Conservation (phyloP, 2,888 invertebrate species). For the Nymphalis c-album region DNA sequence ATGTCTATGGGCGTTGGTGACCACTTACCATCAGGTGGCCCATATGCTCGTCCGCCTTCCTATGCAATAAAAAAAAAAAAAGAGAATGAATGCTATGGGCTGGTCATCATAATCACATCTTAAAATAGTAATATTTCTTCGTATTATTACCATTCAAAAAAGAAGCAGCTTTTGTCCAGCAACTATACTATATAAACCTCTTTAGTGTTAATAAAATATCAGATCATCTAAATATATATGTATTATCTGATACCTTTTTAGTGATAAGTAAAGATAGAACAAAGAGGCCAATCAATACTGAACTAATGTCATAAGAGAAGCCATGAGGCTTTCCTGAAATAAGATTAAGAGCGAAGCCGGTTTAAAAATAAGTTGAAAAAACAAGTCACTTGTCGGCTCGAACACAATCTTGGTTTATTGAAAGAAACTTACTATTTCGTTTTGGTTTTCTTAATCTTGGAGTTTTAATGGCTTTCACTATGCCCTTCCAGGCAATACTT, state of each 20-base stretch:
- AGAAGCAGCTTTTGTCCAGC: too few species aligned
- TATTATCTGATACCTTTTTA: too few species aligned
- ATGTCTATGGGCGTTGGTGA: too few species aligned
- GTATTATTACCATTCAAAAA: too few species aligned
- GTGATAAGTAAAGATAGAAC: neutral
- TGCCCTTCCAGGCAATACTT: constrained; percentile 44
- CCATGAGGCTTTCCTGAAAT: constrained; percentile 5
- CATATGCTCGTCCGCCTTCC: too few species aligned
- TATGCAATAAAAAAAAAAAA: too few species aligned
- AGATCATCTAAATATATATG: neutral
- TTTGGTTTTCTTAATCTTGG: constrained; percentile 48
- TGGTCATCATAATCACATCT: too few species aligned
- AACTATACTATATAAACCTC: too few species aligned
- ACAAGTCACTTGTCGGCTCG: neutral
- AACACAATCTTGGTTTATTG: neutral
- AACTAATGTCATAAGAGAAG: constrained; percentile 1
- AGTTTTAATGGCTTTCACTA: constrained; percentile 46
- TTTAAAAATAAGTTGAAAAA: constrained; percentile 4
- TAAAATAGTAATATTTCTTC: too few species aligned
- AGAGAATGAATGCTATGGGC: too few species aligned
- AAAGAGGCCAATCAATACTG: constrained; percentile 7
- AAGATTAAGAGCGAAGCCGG: constrained; percentile 9
- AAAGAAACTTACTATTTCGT: constrained; percentile 31
- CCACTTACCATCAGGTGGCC: too few species aligned
- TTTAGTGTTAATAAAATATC: too few species aligned